Conservation (phyloP, 2,113 vertebrate species). For the Oreochromis niloticus region DNA sequence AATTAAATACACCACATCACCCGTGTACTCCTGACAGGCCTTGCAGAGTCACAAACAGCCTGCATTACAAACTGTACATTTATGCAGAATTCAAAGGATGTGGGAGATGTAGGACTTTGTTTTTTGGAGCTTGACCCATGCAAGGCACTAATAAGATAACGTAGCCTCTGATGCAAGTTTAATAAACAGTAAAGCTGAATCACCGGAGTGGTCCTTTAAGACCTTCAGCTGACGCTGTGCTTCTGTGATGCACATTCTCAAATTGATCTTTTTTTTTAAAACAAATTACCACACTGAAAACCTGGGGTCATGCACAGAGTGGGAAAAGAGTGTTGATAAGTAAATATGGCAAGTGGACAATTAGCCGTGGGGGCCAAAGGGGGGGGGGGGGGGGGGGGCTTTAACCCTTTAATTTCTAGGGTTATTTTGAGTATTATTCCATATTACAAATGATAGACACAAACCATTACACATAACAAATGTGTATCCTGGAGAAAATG, state of each 20-base stretch:
- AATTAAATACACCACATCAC: not conserved
- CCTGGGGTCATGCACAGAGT: not conserved
- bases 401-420: not conserved
- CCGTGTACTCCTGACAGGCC: not conserved
- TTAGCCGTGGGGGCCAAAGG: not conserved
- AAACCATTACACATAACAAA: not conserved
- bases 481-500: conserved; percentile 1
- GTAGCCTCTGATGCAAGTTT: not conserved
- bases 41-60: not conserved
- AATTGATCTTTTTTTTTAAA: not conserved
- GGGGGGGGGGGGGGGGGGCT: not conserved
- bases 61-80: not conserved
- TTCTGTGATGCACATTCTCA: not conserved
- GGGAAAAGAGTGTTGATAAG: not conserved
- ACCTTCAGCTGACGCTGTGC: not conserved
- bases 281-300: not conserved
- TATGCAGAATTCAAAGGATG: not conserved
- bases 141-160: not conserved
- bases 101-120: not conserved
- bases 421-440: not conserved
- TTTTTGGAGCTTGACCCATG: not conserved
- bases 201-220: not conserved
- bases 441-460: not conserved
- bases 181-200: not conserved
- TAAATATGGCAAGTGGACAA: not conserved